Percentiles rank a stretch among this genome's conserved stretches.
phyloP scores from a whole-genome alignment of 2,888 invertebrate species.

The Cryptocephalus primarius region DNA sequence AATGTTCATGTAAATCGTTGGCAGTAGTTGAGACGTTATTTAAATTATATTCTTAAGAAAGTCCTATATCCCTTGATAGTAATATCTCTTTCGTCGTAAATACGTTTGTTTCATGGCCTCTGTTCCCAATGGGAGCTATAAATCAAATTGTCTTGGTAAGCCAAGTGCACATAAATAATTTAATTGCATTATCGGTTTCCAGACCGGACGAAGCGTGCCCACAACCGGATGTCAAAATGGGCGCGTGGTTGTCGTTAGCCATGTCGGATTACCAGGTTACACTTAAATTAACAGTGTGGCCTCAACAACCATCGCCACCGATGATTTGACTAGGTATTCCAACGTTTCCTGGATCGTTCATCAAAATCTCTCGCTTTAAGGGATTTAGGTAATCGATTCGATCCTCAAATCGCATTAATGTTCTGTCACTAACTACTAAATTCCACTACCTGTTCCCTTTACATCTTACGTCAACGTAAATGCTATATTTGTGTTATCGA shows the following conservation, averaged over 20 bases:
- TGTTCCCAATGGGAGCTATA: conserved; percentile 32
- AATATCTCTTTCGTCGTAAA: conserved; percentile 32
- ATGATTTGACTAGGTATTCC: conserved; percentile 2
- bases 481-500: no score
- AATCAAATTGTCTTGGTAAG: conserved; percentile 35
- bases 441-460: no score
- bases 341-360: conserved; percentile 12
- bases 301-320: conserved; percentile 5
- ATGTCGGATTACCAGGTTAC: conserved; percentile 19
- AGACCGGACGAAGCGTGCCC: conserved; percentile 20
- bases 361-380: conserved; percentile 16
- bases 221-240: conserved; percentile 22
- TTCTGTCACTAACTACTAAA: conserved; percentile 1
- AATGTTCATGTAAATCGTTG: no score
- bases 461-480: no score
- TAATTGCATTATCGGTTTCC: conserved; percentile 25
- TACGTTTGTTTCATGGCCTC: conserved; percentile 31
- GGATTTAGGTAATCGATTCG: conserved; percentile 18
- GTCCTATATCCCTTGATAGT: conserved; percentile 28
- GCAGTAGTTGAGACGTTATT: conserved; percentile 6
- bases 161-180: conserved; percentile 35
- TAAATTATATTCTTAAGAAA: conserved; percentile 34
- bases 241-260: conserved; percentile 18
- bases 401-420: conserved; percentile 23
- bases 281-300: conserved; percentile 16